Evolutionary conservation across 2,113 vertebrate genomes (phyloP).

Genomic region (Nesogale talazaci): DNA sequence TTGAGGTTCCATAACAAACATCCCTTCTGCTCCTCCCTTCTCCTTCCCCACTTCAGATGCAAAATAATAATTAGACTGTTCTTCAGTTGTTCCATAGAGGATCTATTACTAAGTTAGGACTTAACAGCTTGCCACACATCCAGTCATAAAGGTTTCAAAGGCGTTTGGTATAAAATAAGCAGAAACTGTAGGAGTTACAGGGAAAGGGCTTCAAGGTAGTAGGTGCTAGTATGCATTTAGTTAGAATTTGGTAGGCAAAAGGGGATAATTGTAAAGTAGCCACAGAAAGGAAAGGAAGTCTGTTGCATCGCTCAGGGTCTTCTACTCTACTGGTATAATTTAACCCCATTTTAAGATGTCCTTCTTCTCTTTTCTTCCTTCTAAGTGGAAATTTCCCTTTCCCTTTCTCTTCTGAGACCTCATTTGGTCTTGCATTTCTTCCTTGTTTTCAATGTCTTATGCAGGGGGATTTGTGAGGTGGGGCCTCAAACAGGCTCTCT

Average conservation of each 20-base stretch:
- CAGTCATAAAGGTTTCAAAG: background rate
- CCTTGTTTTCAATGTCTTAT: background rate
- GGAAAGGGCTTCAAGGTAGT: background rate
- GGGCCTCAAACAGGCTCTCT: background rate
- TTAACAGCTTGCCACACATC: background rate
- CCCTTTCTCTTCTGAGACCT: background rate
- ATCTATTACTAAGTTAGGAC: constrained; percentile 36
- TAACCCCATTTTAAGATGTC: background rate
- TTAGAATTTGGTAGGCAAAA: background rate
- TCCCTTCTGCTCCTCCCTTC: background rate
- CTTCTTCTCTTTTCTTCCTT: background rate
- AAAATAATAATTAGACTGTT: constrained; percentile 19
- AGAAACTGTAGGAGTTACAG: constrained; percentile 1
- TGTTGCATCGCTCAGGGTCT: background rate
- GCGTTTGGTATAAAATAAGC: background rate
- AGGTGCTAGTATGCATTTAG: background rate
- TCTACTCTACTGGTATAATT: background rate
- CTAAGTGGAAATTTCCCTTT: background rate
- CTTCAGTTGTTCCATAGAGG: background rate
- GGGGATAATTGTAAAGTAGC: background rate
- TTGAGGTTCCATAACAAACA: background rate
- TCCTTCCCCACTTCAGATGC: constrained; percentile 12
- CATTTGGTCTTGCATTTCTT: background rate
- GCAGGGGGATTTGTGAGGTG: background rate
- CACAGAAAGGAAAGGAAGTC: background rate